Percentiles rank a stretch among this genome's conserved stretches.
Evolutionary conservation across 2,888 invertebrate genomes (phyloP).

Genomic region (Hartigia nigra): DNA sequence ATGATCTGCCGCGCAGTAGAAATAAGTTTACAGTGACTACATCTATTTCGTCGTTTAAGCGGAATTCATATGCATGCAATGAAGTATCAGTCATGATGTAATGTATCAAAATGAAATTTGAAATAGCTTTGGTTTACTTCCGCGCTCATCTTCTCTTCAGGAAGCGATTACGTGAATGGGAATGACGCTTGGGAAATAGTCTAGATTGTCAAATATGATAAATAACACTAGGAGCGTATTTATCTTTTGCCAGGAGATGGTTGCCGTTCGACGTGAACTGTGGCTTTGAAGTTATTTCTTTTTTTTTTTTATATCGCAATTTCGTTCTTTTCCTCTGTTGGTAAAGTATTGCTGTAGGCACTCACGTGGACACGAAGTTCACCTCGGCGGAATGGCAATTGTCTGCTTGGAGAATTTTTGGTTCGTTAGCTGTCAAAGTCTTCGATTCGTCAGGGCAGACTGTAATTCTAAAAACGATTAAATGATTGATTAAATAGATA

Average conservation of each 20-base stretch:
- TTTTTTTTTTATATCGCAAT: background rate
- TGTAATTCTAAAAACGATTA: conserved; percentile 70
- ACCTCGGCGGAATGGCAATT: conserved; percentile 47
- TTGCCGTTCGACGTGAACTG: background rate
- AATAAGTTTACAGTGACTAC: background rate
- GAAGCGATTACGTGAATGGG: background rate
- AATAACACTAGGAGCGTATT: background rate
- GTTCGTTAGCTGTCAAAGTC: conserved; percentile 75
- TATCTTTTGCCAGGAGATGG: background rate
- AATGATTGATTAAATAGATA: background rate
- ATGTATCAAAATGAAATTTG: background rate
- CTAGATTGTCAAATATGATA: background rate
- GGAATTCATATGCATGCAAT: background rate
- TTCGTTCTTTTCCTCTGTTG: background rate
- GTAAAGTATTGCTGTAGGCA: background rate
- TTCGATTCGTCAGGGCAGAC: conserved; percentile 76
- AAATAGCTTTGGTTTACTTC: background rate
- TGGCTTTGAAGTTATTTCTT: background rate
- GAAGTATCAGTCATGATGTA: background rate
- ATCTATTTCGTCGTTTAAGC: background rate
- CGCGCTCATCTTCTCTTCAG: background rate
- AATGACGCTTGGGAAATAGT: background rate
- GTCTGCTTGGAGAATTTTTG: conserved; percentile 64
- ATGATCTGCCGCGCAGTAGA: conserved; percentile 41
- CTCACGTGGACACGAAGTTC: conserved; percentile 53